Evolutionary conservation across 2,888 invertebrate species (phyloP).

Genomic region (Sminthurinus aureus): DNA sequence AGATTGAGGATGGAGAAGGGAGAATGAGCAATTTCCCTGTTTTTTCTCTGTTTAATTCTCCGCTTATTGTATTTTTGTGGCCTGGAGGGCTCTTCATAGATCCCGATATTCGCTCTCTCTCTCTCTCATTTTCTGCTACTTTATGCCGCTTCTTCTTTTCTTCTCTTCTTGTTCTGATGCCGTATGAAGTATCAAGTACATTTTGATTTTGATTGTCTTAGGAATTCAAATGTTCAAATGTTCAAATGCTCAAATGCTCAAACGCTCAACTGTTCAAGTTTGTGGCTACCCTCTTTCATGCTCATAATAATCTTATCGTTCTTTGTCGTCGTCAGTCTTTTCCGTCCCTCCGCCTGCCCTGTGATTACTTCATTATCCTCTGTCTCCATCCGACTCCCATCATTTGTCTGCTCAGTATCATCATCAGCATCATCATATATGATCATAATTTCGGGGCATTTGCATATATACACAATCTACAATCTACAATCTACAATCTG

Average conservation of each 20-base stretch:
- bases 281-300: not conserved
- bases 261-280: not conserved
- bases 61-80: too few species aligned
- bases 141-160: not conserved
- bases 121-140: not conserved
- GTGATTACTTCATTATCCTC: slow-evolving; percentile 18
- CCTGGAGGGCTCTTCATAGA: not conserved
- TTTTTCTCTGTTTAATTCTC: not conserved
- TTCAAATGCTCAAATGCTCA: not conserved
- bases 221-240: not conserved
- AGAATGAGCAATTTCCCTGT: not conserved
- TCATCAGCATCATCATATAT: not conserved
- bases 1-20: too few species aligned
- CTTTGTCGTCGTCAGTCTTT: not conserved
- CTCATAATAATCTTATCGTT: slow-evolving; percentile 1
- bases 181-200: too few species aligned
- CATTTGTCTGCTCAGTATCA: not conserved
- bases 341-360: slow-evolving; percentile 5
- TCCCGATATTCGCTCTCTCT: not conserved
- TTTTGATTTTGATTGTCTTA: too few species aligned
- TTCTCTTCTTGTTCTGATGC: not conserved
- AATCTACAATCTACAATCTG: too few species aligned
- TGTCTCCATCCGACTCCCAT: not conserved
- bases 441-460: not conserved
- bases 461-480: too few species aligned